Base-by-base conservation (phyloP, 2,797 vertebrate genomes). In the Eospalax fontanierii region DNA sequence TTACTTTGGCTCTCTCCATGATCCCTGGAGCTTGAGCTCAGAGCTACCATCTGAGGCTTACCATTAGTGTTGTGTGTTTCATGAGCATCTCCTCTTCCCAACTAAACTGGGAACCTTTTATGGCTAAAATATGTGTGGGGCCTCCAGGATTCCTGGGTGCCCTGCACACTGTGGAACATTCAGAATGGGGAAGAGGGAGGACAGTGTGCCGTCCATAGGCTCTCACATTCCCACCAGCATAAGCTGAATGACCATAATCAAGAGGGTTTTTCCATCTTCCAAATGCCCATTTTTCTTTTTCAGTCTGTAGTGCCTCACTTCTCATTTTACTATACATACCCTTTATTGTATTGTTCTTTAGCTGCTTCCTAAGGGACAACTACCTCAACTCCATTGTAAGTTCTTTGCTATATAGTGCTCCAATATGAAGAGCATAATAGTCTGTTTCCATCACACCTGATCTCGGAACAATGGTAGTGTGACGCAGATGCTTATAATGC, bases 161-260 rank as follows among this genome's bases (percentile, higher is more conserved):
- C 59, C 66, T 38, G 7, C 33, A 15, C 35, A 14, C 75, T 22
- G 9, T 4, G 11, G 8, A 35, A 66, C 3, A 2, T 18, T 33
- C 33, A 7, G 9, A 18, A 28, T 11, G 28, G 43, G 2, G 2
- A 1, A 1, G 24, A 30, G 33, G 1, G 61, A 50, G 54, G 74
- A 4, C 33, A 12, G 12, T n/a, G 12, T 6, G n/a, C 9, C 1
- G 33, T 59, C 43, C 6, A 0, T 16, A 4, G 4, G 40, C 66
- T 63, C 26, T 88, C 14, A 9, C 16, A n/a, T 35, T 46, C 18
- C 65, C 3, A 0, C 2, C 28, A 57, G 9, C 71, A 14, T n/a
- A 79, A 14, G 35, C 35, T 2, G 24, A 74, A 28, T 14, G 33
- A 14, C 4, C 7, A 5, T 3, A 1, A 35, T 5, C 24, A 15